Evolutionary conservation across 2,888 invertebrate genomes (phyloP), one percentile per base, ranked within the genome.

Genomic region (Stratiomys singularior): DNA sequence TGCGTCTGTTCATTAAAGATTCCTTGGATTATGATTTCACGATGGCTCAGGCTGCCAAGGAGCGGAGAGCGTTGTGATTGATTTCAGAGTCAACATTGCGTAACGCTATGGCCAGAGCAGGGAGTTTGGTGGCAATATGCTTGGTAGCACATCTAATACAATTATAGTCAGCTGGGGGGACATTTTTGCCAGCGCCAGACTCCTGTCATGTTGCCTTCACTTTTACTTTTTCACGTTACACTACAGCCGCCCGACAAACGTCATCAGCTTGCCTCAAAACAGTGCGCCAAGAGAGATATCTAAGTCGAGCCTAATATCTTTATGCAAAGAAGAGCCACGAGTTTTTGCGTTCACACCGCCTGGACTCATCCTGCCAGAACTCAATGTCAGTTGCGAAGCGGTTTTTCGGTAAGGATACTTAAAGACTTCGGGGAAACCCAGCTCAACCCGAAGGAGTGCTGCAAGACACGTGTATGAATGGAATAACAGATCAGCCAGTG

Each of bases 81-180:
- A 71, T 71, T 46, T 71, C 71, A 71, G 47, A 71, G 71, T 71
- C 71, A 71, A 71, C 71, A 71, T 47, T 47, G 25, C 64, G 64
- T 64, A 64, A 64, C 23, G 30, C 23, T 25, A 60, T 37, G 37
- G 37, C 37, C 15, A 52, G 4, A 18, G 15, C n/a, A 52, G 4
- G 4, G 15, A 9, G 52, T 9, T 52, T 9, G 52, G n/a, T 18
- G 15, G 52, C 4, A 44, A 15, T 9, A 18, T 52, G 11, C 18
- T 23, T 18, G 1, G 58, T 23, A 60, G 58, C 58, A 60, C n/a
- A 64, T 64, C 30, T 64, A 64, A 64, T 64, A 27, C 28, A 64
- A 64, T 64, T 64, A 64, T 64, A 7, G 15, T 30, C 27, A 27
- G 11, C n/a, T 30, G 5, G 15, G n/a, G 64, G 30, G 64, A 64